Percentiles rank a stretch among this genome's conserved stretches.
phyloP scores from a whole-genome alignment of 2,888 invertebrate genomes.

The Acleris cristana region DNA sequence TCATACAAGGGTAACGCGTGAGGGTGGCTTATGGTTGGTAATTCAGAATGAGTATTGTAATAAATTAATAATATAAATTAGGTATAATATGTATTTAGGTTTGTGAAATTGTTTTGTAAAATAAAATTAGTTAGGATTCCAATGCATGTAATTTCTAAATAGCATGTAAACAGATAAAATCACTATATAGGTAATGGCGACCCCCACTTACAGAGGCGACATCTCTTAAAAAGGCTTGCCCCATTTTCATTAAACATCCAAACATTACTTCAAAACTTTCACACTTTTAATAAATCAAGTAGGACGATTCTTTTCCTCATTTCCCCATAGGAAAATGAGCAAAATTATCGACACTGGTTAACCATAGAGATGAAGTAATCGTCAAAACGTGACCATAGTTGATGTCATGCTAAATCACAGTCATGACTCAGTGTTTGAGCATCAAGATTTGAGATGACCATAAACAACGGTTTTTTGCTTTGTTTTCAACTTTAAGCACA shows the following conservation, averaged over 20 bases:
- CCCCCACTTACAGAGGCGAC: too few species aligned
- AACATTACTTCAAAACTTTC: too few species aligned
- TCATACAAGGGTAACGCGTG: constrained; percentile 43
- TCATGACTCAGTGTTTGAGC: constrained; percentile 8
- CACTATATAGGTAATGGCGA: too few species aligned
- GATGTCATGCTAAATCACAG: constrained; percentile 11
- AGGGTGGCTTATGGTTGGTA: neutral
- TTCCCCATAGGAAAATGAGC: neutral
- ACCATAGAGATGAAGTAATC: constrained; percentile 5
- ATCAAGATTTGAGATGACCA: constrained; percentile 1
- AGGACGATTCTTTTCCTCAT: too few species aligned
- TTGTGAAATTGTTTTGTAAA: too few species aligned
- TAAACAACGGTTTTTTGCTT: neutral
- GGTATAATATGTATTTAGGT: too few species aligned
- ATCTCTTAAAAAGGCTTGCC: too few species aligned
- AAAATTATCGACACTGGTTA: neutral
- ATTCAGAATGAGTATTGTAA: neutral
- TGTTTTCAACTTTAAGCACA: neutral
- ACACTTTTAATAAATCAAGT: too few species aligned
- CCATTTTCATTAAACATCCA: too few species aligned
- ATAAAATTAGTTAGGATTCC: too few species aligned
- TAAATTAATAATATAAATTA: neutral
- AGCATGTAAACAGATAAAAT: too few species aligned
- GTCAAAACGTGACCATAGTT: neutral
- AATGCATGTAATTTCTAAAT: too few species aligned